These are phyloP conservation scores for Coracopsis vasa DNA, from an alignment of 2,113 vertebrate genomes.

Conservation along the genomic window DNA sequence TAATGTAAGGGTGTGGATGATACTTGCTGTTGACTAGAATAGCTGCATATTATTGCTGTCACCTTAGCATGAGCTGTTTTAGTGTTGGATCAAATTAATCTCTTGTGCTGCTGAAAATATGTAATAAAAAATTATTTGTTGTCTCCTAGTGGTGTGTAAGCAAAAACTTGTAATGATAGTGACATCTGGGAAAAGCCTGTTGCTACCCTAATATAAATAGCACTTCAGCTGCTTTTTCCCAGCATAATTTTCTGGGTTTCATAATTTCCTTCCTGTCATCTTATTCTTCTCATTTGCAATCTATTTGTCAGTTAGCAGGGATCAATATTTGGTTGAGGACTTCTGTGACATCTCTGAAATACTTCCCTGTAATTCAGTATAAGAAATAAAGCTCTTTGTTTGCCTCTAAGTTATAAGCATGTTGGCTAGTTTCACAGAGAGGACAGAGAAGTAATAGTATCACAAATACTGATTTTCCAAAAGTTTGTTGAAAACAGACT, in stretches of 20 bases:
- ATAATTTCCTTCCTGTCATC: not conserved
- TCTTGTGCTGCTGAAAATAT: not conserved
- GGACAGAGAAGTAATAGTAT: not conserved
- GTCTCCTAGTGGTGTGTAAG: not conserved
- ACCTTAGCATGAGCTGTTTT: not conserved
- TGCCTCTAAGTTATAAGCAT: not conserved
- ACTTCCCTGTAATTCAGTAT: not conserved
- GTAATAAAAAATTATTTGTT: not conserved
- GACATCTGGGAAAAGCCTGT: not conserved
- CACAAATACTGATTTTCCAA: not conserved
- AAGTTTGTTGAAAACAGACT: not conserved
- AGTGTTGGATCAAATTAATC: not conserved
- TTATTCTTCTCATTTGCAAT: not conserved
- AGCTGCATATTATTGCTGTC: not conserved
- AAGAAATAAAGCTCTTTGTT: not conserved
- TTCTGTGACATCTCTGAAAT: not conserved
- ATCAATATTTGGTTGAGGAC: not conserved
- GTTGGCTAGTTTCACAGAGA: not conserved
- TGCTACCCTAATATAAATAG: not conserved
- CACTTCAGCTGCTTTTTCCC: not conserved
- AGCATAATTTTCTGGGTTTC: not conserved
- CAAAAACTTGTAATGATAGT: not conserved
- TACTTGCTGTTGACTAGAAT: not conserved
- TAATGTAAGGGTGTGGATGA: not conserved
- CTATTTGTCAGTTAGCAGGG: not conserved